Conservation (phyloP, 1,140 invertebrate species). For the Sminthurides bifidus region DNA sequence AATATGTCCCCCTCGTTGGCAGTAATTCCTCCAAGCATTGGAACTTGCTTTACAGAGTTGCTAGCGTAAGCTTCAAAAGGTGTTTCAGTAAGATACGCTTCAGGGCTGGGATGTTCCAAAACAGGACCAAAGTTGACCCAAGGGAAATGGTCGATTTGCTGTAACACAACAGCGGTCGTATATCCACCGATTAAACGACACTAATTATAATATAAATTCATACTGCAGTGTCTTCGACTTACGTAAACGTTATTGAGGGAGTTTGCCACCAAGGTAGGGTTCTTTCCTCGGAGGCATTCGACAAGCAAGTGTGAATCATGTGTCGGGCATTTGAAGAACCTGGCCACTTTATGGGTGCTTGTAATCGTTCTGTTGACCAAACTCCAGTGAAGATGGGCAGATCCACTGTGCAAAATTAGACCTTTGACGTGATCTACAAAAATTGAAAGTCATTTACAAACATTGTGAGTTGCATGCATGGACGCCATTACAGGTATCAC, state of each 20-base stretch:
- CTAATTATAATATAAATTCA: no score
- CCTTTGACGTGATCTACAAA: neutral
- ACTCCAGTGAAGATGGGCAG: constrained; percentile 13
- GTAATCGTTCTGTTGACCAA: neutral
- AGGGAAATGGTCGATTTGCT: neutral
- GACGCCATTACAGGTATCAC: no score
- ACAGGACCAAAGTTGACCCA: constrained; percentile 7
- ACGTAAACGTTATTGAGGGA: neutral
- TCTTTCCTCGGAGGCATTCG: neutral
- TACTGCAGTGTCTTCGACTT: no score
- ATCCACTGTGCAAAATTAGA: constrained; percentile 4
- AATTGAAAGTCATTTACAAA: neutral
- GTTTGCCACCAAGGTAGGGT: constrained; percentile 5
- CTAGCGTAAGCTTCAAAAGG: constrained; percentile 9
- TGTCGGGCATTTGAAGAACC: neutral
- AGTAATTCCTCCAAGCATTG: constrained; percentile 4
- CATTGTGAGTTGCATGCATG: no score
- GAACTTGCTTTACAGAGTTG: constrained; percentile 4
- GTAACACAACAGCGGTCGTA: no score
- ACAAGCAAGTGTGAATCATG: neutral
- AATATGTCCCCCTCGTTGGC: constrained; percentile 6
- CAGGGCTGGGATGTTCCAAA: neutral
- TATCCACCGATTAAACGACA: no score
- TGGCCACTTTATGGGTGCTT: neutral
- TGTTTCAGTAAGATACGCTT: constrained; percentile 9